phyloP scores from a whole-genome alignment of 1,140 invertebrate genomes.

The Zaprionus inermis region DNA sequence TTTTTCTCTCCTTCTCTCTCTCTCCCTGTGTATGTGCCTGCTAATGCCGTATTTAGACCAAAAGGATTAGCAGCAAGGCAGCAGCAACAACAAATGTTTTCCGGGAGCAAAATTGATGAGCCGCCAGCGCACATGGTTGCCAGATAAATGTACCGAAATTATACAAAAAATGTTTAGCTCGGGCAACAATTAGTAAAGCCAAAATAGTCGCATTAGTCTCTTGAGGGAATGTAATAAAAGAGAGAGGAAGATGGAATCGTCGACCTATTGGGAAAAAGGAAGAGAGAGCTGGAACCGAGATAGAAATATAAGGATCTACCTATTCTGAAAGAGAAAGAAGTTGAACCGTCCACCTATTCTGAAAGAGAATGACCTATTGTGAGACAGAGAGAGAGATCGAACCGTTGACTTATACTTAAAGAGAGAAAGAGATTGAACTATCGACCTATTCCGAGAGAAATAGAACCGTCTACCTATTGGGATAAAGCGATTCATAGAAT shows the following conservation, averaged over 20 bases:
- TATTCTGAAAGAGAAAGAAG: too few species aligned
- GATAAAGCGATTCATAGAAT: not conserved
- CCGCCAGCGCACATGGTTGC: not conserved
- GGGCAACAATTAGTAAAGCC: conserved; percentile 64
- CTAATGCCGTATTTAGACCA: conserved; percentile 58
- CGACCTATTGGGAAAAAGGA: too few species aligned
- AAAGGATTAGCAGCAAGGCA: conserved; percentile 64
- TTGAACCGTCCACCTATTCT: too few species aligned
- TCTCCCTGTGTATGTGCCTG: conserved; percentile 5
- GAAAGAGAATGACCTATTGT: too few species aligned
- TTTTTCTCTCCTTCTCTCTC: conserved; percentile 35
- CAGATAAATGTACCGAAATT: conserved; percentile 64
- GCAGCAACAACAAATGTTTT: conserved; percentile 64
- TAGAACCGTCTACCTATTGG: not conserved
- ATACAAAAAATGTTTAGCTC: conserved; percentile 45
- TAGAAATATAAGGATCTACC: too few species aligned
- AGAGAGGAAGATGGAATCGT: too few species aligned
- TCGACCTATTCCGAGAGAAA: too few species aligned
- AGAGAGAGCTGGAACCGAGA: too few species aligned
- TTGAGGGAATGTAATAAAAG: not conserved
- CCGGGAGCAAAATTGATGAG: conserved; percentile 31
- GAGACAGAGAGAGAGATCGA: too few species aligned
- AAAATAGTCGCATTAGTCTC: conserved; percentile 59
- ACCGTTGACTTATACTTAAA: too few species aligned
- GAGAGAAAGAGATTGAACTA: too few species aligned